Base-by-base conservation (phyloP, 2,888 invertebrate species). In the Galeopsomyia nigrocyanea region DNA sequence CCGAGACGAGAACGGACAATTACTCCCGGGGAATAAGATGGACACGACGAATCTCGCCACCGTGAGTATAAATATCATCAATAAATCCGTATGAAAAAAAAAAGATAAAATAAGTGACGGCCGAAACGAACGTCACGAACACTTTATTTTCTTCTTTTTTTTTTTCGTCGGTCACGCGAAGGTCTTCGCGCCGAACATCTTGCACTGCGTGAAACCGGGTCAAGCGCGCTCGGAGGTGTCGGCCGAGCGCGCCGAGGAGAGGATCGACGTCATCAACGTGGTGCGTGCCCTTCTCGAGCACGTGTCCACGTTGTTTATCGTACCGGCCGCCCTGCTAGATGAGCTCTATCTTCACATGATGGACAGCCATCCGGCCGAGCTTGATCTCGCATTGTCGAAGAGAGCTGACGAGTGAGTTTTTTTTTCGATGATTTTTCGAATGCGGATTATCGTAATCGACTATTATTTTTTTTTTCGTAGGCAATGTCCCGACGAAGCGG, bases 161-260 rank as follows among this genome's bases (percentile, higher is more conserved):
- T 2, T 3, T 17, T 56, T 19, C 5, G 7, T 22, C 7, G n/a
- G n/a, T n/a, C n/a, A n/a, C n/a, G n/a, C n/a, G n/a, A 19, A 86
- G 86, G 91, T 98, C 51, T 96, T 98, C 86, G 97, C 97, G 1
- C 98, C 98, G 0, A 98, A 97, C 82, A 94, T 98, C 80, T 90
- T 98, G 68, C 95, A 96, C 82, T 92, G 91, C 81, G 90, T 92
- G 78, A 92, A 92, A 79, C 90, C 92, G 6, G 90, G 90, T 56
- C 86, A 82, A 75, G 80, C 83, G 72, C 87, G 88, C 57, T 82
- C 86, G 49, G 89, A 90, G 77, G 83, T 89, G 63, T 89, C 89
- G 0, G 90, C 90, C 47, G 93, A 94, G 80, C 89, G 93, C 79
- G 91, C 94, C 39, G 92, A 93, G 80, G 95, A 95, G 86, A 89